Evolutionary conservation across 2,888 invertebrate genomes (phyloP).

Genomic region (Pristionchus arcanus): DNA sequence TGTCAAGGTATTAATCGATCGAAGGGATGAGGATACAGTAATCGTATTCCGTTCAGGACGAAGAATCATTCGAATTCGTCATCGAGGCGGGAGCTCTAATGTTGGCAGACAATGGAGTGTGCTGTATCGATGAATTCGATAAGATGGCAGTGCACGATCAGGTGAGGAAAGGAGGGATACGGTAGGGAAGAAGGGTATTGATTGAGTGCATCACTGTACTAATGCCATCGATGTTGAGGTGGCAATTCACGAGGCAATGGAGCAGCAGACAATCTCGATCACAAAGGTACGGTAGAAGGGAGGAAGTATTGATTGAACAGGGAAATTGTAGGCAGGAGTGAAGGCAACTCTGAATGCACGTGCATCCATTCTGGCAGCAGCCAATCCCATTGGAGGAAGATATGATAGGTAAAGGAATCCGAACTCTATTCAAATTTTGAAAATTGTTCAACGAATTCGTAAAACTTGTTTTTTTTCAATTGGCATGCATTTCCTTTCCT

Average conservation of each 20-base stretch:
- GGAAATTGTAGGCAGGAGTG: conserved; percentile 71
- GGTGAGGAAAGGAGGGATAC: conserved; percentile 60
- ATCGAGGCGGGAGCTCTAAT: conserved; percentile 99
- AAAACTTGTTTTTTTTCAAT: too few relatives aligned
- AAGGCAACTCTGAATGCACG: conserved; percentile 96
- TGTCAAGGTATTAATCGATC: conserved; percentile 83
- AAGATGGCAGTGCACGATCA: conserved; percentile 99
- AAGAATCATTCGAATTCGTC: conserved; percentile 98
- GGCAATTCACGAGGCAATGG: conserved; percentile 99
- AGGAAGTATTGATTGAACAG: not conserved
- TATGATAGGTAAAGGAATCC: conserved; percentile 85
- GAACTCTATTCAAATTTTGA: not conserved
- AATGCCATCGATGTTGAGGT: conserved; percentile 81
- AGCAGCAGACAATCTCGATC: conserved; percentile 98
- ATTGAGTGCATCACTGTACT: not conserved
- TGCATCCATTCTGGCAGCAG: conserved; percentile 97
- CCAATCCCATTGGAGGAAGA: conserved; percentile 97
- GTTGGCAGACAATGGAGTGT: conserved; percentile 91
- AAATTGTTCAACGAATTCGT: too few relatives aligned
- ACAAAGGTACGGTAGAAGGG: conserved; percentile 85
- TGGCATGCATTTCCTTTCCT: not conserved
- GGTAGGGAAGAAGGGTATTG: too few relatives aligned
- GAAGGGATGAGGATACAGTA: not conserved
- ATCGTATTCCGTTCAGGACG: conserved; percentile 83
- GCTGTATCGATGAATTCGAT: conserved; percentile 95